Base-by-base conservation (phyloP, 2,888 invertebrate genomes). In the Parelbella ahira region DNA sequence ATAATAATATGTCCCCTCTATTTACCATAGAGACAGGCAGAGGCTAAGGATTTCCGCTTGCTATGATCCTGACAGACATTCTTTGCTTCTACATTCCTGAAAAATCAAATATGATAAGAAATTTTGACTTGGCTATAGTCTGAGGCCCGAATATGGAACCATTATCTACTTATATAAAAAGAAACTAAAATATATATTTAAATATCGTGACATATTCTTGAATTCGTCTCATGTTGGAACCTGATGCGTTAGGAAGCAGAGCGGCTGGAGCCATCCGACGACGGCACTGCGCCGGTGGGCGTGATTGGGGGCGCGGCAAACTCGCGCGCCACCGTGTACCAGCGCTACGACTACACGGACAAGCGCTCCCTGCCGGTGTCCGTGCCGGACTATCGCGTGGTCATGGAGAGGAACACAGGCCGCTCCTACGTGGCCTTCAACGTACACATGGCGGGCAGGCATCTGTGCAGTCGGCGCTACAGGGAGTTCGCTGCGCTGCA, bases 401-500 rank as follows among this genome's bases (percentile, higher is more conserved):
- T 96, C 49, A 81, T 83, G 83, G 96, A 96, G 70, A 89, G 94
- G 54, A 92, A 92, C 67, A 95, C 93, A 54, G 96, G 96, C 36
- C 95, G 98, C 61, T 93, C 95, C 56, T 98, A 93, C 86, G 97
- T 98, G 56, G 97, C 93, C 4, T 99, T 96, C 86, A 99, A 99
- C 73, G 98, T 99, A 50, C 98, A 99, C 80, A 99, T 99, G 98
- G 99, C 99, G 3, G 99, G 99, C 0, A 88, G 99, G 19, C 99
- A 99, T 73, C 88, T 99, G 37, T 99, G 99, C 82, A 98, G 98
- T 33, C 89, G 99, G 34, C 90, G 99, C 21, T 99, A 99, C 77
- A 90, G 97, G 47, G 99, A 99, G 87, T 99, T 99, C 77, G 92
- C 97, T 4, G 93, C 94, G 53, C 87, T 99, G 48, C 96, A 98